These are phyloP conservation scores for Cyanocitta stelleri DNA, from an alignment of 2,113 vertebrate genomes.

Conservation along the genomic window DNA sequence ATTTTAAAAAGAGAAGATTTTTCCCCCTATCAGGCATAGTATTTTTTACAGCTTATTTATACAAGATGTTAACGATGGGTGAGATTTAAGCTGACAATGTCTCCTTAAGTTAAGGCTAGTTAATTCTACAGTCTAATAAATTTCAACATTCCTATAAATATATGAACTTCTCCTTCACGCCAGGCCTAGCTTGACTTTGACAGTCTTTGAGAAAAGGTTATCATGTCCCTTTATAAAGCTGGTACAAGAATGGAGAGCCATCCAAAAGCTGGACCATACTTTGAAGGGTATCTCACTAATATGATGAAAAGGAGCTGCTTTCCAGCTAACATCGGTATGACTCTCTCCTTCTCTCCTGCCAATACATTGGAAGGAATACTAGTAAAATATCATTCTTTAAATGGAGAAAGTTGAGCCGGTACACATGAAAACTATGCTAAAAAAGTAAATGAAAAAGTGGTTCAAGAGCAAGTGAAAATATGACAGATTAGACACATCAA, in stretches of 20 bases:
- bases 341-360: neutral
- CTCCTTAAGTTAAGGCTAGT: slow-evolving; percentile 4
- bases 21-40: neutral
- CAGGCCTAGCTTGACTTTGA: neutral
- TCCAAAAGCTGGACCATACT: neutral
- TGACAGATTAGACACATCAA: neutral
- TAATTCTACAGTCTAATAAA: slow-evolving; percentile 30
- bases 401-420: neutral
- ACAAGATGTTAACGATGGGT: neutral
- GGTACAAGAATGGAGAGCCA: neutral
- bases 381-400: neutral
- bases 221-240: neutral
- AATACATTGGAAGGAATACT: neutral
- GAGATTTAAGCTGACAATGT: slow-evolving; percentile 14
- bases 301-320: neutral
- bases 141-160: slow-evolving; percentile 6
- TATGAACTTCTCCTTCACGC: neutral
- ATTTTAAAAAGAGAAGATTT: neutral
- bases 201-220: neutral
- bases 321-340: neutral
- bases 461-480: neutral
- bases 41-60: slow-evolving; percentile 27
- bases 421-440: neutral
- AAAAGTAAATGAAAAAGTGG: neutral
- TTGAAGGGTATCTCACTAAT: neutral